A percentile compares a stretch with the other conserved stretches of the same genome.
Evolutionary conservation across 2,113 vertebrate species (phyloP).

Genomic region (Corythornis vintsioides): DNA sequence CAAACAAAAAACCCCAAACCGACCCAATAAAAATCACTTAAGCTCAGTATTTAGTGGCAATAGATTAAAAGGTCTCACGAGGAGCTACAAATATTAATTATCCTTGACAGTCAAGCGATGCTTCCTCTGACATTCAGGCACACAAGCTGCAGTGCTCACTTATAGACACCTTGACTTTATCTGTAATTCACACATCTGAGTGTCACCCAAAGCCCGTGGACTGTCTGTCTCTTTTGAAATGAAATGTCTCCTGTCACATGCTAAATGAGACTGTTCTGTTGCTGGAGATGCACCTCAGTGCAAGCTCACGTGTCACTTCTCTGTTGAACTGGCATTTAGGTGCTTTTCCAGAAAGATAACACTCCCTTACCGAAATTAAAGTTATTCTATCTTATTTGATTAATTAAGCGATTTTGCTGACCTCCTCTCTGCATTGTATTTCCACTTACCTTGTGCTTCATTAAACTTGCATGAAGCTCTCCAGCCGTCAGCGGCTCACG

Average conservation of each 20-base stretch:
- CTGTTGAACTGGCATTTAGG: rapidly evolving
- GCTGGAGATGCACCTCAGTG: not conserved
- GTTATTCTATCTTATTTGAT: not conserved
- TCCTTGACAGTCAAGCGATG: rapidly evolving
- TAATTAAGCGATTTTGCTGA: not conserved
- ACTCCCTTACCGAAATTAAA: rapidly evolving
- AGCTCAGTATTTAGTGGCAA: not conserved
- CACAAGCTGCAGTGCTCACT: rapidly evolving
- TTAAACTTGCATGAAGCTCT: conserved; percentile 54
- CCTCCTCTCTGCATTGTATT: conserved; percentile 25
- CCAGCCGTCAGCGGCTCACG: not conserved
- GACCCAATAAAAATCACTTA: no score
- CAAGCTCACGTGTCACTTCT: rapidly evolving
- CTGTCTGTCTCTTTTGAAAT: rapidly evolving
- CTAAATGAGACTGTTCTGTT: not conserved
- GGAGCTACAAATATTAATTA: not conserved
- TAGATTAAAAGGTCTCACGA: not conserved
- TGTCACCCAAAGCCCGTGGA: rapidly evolving
- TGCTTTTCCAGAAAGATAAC: not conserved
- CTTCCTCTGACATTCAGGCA: not conserved
- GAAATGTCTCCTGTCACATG: rapidly evolving
- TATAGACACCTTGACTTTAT: rapidly evolving
- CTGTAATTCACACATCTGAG: rapidly evolving
- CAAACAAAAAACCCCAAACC: not conserved
- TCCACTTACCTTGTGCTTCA: conserved; percentile 51